These are phyloP conservation scores for Aleiodes testaceus DNA, from an alignment of 2,888 invertebrate species.

Conservation along the genomic window DNA sequence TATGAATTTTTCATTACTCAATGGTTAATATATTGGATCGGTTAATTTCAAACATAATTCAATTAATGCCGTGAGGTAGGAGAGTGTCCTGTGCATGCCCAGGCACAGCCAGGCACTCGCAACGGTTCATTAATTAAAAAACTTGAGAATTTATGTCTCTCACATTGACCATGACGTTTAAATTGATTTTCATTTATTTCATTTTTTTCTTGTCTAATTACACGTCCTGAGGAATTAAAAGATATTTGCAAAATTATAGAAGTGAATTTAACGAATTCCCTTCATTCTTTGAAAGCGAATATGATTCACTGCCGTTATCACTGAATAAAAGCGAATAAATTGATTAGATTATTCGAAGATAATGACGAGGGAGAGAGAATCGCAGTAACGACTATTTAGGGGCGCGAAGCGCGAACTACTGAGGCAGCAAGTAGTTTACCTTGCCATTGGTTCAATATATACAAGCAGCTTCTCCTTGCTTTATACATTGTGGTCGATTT, in stretches of 20 bases:
- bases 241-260: neutral
- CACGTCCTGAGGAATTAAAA: neutral
- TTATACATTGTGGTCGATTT: conserved; percentile 57
- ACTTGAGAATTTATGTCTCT: conserved; percentile 19
- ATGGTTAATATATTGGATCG: neutral
- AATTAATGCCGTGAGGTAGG: neutral
- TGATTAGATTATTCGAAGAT: conserved; percentile 5
- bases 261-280: neutral
- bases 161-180: conserved; percentile 24
- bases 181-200: conserved; percentile 38
- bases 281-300: neutral
- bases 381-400: conserved; percentile 48
- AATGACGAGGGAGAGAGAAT: conserved; percentile 17
- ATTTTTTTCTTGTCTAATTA: neutral
- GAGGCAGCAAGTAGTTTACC: conserved; percentile 59
- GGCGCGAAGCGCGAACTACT: conserved; percentile 61
- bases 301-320: neutral
- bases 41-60: conserved; percentile 17
- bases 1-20: conserved; percentile 7
- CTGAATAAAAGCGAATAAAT: neutral
- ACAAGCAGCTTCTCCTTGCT: conserved; percentile 46
- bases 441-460: conserved; percentile 62
- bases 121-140: conserved; percentile 14
- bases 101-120: conserved; percentile 15
- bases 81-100: neutral